These are phyloP conservation scores for Microcebus murinus DNA, from an alignment of 2,113 vertebrate genomes.

Conservation along the genomic window DNA sequence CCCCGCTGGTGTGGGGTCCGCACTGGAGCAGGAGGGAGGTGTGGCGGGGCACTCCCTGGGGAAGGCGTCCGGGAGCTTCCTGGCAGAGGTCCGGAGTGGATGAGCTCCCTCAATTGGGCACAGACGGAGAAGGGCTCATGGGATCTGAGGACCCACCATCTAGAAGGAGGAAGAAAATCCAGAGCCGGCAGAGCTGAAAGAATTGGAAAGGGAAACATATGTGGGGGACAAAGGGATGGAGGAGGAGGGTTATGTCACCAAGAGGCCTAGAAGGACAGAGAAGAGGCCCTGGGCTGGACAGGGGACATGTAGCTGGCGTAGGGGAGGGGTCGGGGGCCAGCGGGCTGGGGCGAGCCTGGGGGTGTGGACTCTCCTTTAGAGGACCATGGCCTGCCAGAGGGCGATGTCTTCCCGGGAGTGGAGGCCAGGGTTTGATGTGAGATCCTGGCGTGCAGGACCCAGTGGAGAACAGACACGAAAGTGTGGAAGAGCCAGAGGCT, in stretches of 20 bases:
- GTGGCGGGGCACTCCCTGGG: not conserved
- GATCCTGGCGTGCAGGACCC: not conserved
- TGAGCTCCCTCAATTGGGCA: not conserved
- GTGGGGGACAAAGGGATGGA: not conserved
- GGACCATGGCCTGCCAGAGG: not conserved
- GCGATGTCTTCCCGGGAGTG: rapidly evolving
- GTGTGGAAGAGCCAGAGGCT: not conserved
- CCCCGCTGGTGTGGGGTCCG: not conserved
- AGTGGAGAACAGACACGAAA: not conserved
- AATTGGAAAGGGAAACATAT: not conserved
- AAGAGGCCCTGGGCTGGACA: not conserved
- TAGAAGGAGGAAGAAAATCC: not conserved
- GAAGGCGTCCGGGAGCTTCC: not conserved
- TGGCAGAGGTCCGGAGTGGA: not conserved
- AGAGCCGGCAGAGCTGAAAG: not conserved
- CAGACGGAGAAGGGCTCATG: not conserved
- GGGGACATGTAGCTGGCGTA: not conserved
- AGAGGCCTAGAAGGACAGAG: not conserved
- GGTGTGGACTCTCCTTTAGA: not conserved
- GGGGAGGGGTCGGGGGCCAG: not conserved
- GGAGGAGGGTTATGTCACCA: not conserved
- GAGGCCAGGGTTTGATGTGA: not conserved
- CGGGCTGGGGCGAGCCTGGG: not conserved
- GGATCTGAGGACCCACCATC: not conserved
- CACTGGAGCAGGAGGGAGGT: not conserved